Evolutionary conservation across 1,140 invertebrate genomes (phyloP), one percentile per base, ranked within the genome.

Genomic region (Caenorhabditis briggsae): DNA sequence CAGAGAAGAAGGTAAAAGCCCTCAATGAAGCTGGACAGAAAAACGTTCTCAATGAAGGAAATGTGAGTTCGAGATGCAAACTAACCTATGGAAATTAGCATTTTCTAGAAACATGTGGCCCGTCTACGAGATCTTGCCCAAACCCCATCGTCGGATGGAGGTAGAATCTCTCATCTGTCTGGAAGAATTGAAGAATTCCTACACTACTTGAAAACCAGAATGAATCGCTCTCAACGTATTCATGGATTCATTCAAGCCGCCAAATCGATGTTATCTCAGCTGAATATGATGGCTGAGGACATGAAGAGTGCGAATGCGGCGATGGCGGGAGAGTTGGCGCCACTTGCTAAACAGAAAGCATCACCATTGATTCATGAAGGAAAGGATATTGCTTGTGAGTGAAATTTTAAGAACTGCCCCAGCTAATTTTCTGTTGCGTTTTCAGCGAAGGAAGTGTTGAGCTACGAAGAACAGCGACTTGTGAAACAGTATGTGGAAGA

Each of bases 301-400:
- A 82, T 89, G 83, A 25, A 86, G 58, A 88, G 88, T 70, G 91
- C 91, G 43, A 90, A 87, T 82, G 89, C 87, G 11, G 86, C 91
- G 33, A 90, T 92, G 83, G 91, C 91, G 9, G 92, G 90, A 46
- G 91, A 92, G 83, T 64, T 92, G 23, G 90, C 86, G 8, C 90
- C 90, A n/a, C 78, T 91, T 14, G 90, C 90, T 5, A 83, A 86
- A 82, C 89, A 91, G 50, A 91, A 91, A 70, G 88, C 88, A 16
- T 65, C 56, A 23, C 56, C 88, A 8, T 33, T 92, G 6, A 91
- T 92, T 48, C 87, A 91, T 8, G 90, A 92, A 78, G 91, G 91
- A 41, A 87, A 87, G 20, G 90, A 89, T 43, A 87, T 91, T 58
- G 78, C 89, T 25, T 59, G 83, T 84, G 50, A 23, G 83, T 14